phyloP scores from a whole-genome alignment of 2,888 invertebrate species.

The Macropis europaea region DNA sequence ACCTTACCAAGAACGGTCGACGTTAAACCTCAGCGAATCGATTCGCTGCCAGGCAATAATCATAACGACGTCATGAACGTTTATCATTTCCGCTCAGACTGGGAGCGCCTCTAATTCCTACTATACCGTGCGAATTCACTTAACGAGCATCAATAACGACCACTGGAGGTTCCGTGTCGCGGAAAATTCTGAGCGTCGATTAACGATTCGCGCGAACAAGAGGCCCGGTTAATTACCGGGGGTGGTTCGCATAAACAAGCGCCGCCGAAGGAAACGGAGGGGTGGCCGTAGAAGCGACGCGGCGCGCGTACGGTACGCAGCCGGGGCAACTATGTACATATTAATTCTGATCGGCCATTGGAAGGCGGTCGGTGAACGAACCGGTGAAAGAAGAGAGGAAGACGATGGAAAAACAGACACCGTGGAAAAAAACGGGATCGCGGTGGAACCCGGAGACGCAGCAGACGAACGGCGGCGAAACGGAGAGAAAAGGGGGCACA shows the following conservation, averaged over 20 bases:
- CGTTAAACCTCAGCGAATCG: no score
- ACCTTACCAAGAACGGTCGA: no score
- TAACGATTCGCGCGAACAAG: slow-evolving; percentile 57
- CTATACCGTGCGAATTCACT: no score
- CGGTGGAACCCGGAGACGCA: background rate
- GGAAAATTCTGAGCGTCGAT: slow-evolving; percentile 43
- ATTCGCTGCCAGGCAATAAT: no score
- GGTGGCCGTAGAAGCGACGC: slow-evolving; percentile 20
- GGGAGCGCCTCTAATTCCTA: no score
- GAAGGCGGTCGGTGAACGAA: slow-evolving; percentile 3
- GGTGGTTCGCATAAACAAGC: slow-evolving; percentile 41
- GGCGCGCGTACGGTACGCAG: background rate
- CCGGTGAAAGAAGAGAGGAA: background rate
- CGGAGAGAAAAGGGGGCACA: background rate
- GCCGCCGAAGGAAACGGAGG: slow-evolving; percentile 26
- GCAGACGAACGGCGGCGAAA: background rate
- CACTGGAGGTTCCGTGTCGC: no score
- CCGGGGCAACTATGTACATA: slow-evolving; percentile 28
- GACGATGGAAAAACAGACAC: background rate
- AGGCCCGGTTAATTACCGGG: slow-evolving; percentile 64
- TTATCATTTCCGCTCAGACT: no score
- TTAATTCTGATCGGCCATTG: slow-evolving; percentile 49
- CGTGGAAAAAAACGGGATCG: background rate
- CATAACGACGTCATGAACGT: no score
- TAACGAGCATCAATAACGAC: no score